Base-by-base conservation (phyloP, 2,797 vertebrate genomes). In the Gallinago solitaria region DNA sequence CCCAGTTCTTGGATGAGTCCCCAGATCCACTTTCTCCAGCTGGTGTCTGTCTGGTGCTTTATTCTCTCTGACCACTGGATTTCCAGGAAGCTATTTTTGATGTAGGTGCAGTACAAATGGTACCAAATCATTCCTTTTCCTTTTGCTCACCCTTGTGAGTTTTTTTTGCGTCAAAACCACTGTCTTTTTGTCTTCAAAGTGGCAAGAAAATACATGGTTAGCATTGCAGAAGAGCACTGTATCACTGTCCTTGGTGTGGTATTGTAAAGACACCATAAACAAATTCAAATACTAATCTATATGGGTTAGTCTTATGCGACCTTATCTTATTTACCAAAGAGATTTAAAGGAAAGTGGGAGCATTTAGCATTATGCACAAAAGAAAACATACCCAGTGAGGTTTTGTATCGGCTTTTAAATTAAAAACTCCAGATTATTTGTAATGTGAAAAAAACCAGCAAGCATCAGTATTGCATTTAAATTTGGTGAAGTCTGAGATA, bases 11-110 rank as follows among this genome's bases (percentile, higher is more conserved):
- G 88, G 93, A 96, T 92, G 91, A 88, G 74, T 95, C 96, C 95
- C 91, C 91, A 96, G 91, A 93, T 88, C 82, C 73, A 86, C n/a
- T 81, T 95, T 90, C 70, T 95, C 89, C 94, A 96, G 95, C 90
- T 96, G 94, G 82, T 95, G 79, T 63, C 77, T 78, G 69, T 89
- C 87, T 96, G 59, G 30, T 89, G 45, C 61, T 91, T 96, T 94
- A 68, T 95, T 90, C 83, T 76, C 41, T 87, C 45, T 68, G 84
- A 91, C 90, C 92, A 54, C 90, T 93, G 93, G 64, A 89, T 94
- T 92, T 83, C 48, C 60, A 83, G 60, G 61, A 92, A 81, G 56
- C 19, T 92, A 19, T 60, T 89, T 92, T 83, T 83, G 48, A 30
- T 57, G 51, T 56, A 77, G 67, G 67, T 88, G 61, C 82, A 69